Conservation (phyloP, 2,888 invertebrate species). For the Pasiphila rectangulata region DNA sequence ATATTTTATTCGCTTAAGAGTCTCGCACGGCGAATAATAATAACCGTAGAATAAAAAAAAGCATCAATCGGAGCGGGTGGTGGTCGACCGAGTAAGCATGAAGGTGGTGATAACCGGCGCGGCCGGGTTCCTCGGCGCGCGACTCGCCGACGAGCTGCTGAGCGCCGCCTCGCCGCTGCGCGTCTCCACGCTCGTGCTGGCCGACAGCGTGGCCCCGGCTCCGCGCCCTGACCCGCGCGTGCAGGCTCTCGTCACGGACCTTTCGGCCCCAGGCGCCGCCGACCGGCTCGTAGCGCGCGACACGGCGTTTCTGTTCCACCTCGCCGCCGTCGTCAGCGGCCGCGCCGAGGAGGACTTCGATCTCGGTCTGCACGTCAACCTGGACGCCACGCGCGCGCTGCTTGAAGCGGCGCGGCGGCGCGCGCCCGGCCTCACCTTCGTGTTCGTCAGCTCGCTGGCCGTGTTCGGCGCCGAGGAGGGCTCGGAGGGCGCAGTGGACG, state of each 20-base stretch:
- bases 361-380: slow-evolving; percentile 59
- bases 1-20: too few species aligned
- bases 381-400: slow-evolving; percentile 62
- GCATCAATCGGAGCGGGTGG: too few species aligned
- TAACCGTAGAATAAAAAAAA: too few species aligned
- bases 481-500: slow-evolving; percentile 47
- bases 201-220: slow-evolving; percentile 35
- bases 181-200: slow-evolving; percentile 44
- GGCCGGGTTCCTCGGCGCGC: slow-evolving; percentile 55
- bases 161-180: slow-evolving; percentile 36
- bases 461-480: slow-evolving; percentile 57
- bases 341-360: slow-evolving; percentile 66
- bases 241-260: slow-evolving; percentile 18
- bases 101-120: slow-evolving; percentile 62
- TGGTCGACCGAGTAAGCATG: too few species aligned
- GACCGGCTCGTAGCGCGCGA: slow-evolving; percentile 41
- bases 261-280: slow-evolving; percentile 40
- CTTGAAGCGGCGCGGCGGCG: slow-evolving; percentile 52
- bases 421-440: slow-evolving; percentile 46
- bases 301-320: slow-evolving; percentile 55
- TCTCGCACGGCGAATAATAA: too few species aligned
- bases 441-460: slow-evolving; percentile 60
- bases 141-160: slow-evolving; percentile 45
- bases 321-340: slow-evolving; percentile 69
- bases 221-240: slow-evolving; percentile 26